phyloP scores from a whole-genome alignment of 2,113 vertebrate genomes.

The Lophochroa leadbeateri region DNA sequence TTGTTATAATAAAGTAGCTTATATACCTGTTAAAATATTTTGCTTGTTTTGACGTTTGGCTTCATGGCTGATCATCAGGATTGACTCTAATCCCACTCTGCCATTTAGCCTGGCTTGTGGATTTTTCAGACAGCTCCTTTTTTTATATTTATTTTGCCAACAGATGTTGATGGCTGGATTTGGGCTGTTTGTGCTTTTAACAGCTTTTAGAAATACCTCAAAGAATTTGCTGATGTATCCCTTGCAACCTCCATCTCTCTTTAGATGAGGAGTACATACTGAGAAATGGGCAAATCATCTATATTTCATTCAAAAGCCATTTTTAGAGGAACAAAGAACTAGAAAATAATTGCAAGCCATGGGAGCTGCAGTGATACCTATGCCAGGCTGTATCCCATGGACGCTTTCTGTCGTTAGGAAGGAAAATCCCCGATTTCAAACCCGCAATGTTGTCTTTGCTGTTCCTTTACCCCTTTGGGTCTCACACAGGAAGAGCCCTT shows the following conservation, averaged over 20 bases:
- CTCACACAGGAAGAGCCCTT: not conserved
- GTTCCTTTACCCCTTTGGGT: not conserved
- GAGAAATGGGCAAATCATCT: not conserved
- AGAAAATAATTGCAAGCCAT: not conserved
- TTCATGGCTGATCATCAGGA: not conserved
- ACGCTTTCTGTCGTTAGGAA: not conserved
- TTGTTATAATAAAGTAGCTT: not conserved
- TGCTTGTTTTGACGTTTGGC: not conserved
- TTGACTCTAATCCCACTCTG: not conserved
- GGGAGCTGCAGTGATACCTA: not conserved
- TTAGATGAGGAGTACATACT: not conserved
- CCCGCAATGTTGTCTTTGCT: not conserved
- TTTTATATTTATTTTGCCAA: not conserved
- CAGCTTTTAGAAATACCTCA: conserved; percentile 7
- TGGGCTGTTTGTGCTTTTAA: not conserved
- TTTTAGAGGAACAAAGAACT: not conserved
- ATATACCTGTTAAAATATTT: not conserved
- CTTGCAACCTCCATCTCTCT: not conserved
- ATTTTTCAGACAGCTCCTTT: not conserved
- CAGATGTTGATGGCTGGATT: not conserved
- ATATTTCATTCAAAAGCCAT: not conserved
- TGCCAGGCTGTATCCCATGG: not conserved
- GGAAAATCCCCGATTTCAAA: not conserved
- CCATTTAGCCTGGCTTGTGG: not conserved
- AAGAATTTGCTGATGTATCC: not conserved